These are phyloP conservation scores for Sterrhoptilus dennistouni DNA, from an alignment of 2,113 vertebrate genomes.

Conservation along the genomic window DNA sequence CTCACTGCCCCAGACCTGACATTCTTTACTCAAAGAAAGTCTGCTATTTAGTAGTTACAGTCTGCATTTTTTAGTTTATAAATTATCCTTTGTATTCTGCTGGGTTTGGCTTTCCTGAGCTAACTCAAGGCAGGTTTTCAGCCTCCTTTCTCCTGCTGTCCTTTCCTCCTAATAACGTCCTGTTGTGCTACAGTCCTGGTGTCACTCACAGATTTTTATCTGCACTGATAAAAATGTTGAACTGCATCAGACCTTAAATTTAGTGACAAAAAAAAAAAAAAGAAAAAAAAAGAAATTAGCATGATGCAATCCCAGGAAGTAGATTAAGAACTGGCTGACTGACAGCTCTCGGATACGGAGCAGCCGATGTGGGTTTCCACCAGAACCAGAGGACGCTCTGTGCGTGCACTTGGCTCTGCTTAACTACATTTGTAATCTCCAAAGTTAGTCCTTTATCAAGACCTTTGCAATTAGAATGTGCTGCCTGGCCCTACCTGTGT, in stretches of 20 bases:
- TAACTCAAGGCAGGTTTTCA: not conserved
- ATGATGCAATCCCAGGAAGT: slow-evolving; percentile 66
- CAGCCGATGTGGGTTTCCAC: not conserved
- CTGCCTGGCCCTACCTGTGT: not conserved
- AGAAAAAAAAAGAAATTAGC: not conserved
- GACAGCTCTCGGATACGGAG: not conserved
- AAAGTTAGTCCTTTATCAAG: not conserved
- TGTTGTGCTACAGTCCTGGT: not conserved
- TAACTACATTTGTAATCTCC: not conserved
- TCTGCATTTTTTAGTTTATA: not conserved
- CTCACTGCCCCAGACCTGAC: not conserved
- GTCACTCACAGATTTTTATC: slow-evolving; percentile 18
- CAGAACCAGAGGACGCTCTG: not conserved
- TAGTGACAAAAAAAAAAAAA: slow-evolving; percentile 39
- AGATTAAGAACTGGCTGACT: slow-evolving; percentile 31
- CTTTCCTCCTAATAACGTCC: not conserved
- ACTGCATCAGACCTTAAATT: slow-evolving; percentile 61
- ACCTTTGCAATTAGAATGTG: not conserved
- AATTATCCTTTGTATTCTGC: not conserved
- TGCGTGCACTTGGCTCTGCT: not conserved
- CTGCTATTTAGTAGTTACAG: not conserved
- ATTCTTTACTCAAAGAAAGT: not conserved
- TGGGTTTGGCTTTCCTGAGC: not conserved
- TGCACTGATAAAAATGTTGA: slow-evolving; percentile 58
- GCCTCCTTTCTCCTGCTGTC: not conserved